These are phyloP conservation scores for Eucera pruinosa DNA, from an alignment of 2,888 invertebrate species.

Conservation along the genomic window DNA sequence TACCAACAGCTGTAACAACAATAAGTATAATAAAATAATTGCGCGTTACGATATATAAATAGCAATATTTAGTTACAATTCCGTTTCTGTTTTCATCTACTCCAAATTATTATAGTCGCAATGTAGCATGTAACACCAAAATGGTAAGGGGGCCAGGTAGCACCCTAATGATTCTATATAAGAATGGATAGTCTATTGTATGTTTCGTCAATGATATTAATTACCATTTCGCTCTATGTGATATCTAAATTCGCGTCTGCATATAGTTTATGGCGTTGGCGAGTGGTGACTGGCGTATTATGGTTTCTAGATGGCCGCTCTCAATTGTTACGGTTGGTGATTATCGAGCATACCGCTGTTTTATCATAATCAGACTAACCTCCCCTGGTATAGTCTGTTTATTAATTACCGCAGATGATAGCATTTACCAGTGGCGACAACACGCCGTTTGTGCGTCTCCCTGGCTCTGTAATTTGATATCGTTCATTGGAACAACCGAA, in stretches of 20 bases:
- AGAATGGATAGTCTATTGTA: too few relatives aligned
- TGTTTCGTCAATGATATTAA: too few relatives aligned
- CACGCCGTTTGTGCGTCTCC: neutral
- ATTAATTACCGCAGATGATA: conserved; percentile 17
- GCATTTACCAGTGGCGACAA: conserved; percentile 4
- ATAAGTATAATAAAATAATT: too few relatives aligned
- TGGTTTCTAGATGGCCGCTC: neutral
- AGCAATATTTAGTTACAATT: too few relatives aligned
- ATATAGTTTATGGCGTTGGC: neutral
- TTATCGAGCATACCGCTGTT: conserved; percentile 17
- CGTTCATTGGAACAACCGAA: conserved; percentile 21
- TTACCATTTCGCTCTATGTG: neutral
- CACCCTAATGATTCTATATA: too few relatives aligned
- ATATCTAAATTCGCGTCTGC: neutral
- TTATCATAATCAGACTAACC: neutral
- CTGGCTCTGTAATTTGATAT: conserved; percentile 9
- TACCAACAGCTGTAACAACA: too few relatives aligned
- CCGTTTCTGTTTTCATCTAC: too few relatives aligned
- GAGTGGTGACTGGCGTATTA: neutral
- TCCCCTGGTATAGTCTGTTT: neutral
- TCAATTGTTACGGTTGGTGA: neutral
- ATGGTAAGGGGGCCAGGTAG: too few relatives aligned
- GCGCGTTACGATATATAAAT: too few relatives aligned
- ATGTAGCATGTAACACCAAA: too few relatives aligned
- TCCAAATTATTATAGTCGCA: too few relatives aligned